Evolutionary conservation across 1,140 invertebrate species (phyloP).

Genomic region (Bombus pascuorum): DNA sequence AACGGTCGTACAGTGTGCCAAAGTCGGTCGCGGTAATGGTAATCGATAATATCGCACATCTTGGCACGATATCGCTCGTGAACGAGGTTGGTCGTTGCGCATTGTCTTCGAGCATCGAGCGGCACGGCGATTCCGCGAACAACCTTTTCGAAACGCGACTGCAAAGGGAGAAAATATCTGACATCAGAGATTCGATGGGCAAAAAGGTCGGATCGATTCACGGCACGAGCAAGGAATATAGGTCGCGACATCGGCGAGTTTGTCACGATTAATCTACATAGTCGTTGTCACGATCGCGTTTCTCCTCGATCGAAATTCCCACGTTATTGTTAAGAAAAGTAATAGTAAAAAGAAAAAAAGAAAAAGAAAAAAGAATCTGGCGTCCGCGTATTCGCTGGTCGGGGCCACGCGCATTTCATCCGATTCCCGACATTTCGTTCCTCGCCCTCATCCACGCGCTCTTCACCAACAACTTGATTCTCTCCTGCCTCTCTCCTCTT

Average conservation of each 20-base stretch:
- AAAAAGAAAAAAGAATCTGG: not conserved
- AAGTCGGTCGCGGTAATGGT: not conserved
- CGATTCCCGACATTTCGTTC: slow-evolving; percentile 16
- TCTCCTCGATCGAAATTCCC: not conserved
- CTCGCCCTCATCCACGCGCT: not conserved
- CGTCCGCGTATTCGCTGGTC: not conserved
- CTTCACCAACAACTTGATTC: not conserved
- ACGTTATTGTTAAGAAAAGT: not conserved
- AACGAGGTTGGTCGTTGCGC: no score
- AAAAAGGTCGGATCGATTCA: not conserved
- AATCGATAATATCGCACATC: no score
- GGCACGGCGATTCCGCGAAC: not conserved
- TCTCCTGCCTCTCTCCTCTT: not conserved
- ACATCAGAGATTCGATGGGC: not conserved
- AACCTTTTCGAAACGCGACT: no score
- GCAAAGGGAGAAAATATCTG: not conserved
- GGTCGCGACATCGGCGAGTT: not conserved
- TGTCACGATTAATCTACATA: not conserved
- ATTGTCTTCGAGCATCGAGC: not conserved
- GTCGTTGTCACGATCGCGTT: not conserved
- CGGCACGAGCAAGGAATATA: not conserved
- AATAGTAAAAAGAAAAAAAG: not conserved
- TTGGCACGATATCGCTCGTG: no score
- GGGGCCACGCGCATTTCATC: not conserved
- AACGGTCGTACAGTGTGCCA: not conserved